Conservation (phyloP, 2,797 vertebrate genomes). For the Psittacula derbiana region DNA sequence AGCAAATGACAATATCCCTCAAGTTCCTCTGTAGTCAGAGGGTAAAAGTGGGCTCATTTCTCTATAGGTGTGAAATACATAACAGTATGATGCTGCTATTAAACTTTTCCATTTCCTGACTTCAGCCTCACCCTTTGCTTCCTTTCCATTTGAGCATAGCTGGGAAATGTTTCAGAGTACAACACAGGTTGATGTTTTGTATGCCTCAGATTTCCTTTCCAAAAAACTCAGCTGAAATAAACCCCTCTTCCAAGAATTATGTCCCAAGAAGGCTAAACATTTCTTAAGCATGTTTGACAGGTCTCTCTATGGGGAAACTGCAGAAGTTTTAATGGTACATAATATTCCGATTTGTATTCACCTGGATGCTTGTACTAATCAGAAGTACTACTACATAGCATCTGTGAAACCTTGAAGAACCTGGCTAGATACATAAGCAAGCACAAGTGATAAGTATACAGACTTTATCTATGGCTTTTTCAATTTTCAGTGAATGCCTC, state of each 20-base stretch:
- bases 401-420: not conserved
- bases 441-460: not conserved
- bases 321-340: not conserved
- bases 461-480: not conserved
- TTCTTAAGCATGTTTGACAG: not conserved
- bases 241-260: not conserved
- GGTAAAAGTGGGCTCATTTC: not conserved
- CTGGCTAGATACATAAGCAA: not conserved
- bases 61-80: not conserved
- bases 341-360: not conserved
- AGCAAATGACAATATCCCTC: not conserved
- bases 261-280: not conserved
- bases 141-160: not conserved
- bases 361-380: not conserved
- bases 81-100: not conserved
- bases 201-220: not conserved
- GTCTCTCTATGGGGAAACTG: not conserved
- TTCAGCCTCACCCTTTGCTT: not conserved
- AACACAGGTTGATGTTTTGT: not conserved
- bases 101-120: not conserved
- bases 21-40: not conserved
- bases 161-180: not conserved
- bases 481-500: not conserved
- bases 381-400: not conserved
- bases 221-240: not conserved